Evolutionary conservation across 2,797 vertebrate genomes (phyloP), one percentile per base, ranked within the genome.

Genomic region (Ispidina picta): DNA sequence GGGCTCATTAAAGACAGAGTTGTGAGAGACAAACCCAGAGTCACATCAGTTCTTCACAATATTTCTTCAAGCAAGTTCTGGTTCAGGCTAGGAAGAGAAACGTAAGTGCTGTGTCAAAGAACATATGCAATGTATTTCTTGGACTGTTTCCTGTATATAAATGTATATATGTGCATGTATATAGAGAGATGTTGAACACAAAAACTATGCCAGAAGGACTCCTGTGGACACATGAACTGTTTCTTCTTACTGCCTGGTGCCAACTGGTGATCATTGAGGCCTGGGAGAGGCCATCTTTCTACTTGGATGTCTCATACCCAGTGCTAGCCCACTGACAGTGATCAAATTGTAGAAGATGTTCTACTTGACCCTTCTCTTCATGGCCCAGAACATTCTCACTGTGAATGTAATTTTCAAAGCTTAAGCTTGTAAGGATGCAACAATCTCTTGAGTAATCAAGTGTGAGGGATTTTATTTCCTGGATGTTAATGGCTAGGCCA

Each of bases 131-230:
- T 69, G 8, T 73, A 29, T 89, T 86, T 94, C 72, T 69, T 70
- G 81, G 83, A 83, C 81, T 90, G 1, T 58, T 88, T 91, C 74
- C 60, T 91, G 62, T 89, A 65, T 80, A 72, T 86, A 59, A 78
- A 81, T 95, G 91, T 94, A 80, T 77, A 84, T 91, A 78, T 69
- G 28, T 85, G 62, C 70, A 39, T 75, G 71, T 92, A 29, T 86
- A 75, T 55, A 73, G 88, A 76, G 65, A 72, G 66, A 63, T 46
- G 44, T 88, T 63, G 59, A 37, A 80, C 68, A 56, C 4, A 5
- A 46, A 48, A 44, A 5, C 49, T 83, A 1, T 65, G 31, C 68
- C 46, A 31, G 66, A 66, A 76, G 33, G 59, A 64, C 80, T 91
- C 64, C 41, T 69, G 8, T 43, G 0, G 0, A 26, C 2, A 0